Conservation (phyloP, 2,888 invertebrate genomes). For the Sminthurinus aureus region DNA sequence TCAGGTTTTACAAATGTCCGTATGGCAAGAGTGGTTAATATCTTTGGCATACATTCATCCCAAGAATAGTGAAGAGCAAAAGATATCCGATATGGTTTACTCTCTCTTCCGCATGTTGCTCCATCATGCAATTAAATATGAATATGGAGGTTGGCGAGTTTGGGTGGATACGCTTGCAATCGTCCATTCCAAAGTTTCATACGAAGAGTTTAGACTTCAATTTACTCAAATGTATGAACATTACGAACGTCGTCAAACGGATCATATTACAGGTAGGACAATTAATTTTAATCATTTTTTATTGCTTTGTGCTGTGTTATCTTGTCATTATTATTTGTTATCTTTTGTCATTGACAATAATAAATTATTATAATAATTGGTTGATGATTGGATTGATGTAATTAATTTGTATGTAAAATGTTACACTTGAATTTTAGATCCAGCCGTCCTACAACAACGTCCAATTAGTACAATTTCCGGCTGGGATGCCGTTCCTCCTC, state of each 20-base stretch:
- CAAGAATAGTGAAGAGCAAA: constrained; percentile 91
- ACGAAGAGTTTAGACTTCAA: constrained; percentile 97
- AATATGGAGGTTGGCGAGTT: constrained; percentile 99
- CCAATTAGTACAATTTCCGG: constrained; percentile 97
- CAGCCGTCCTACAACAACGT: constrained; percentile 87
- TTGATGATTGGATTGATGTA: neutral
- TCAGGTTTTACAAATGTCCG: constrained; percentile 90
- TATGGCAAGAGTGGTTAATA: constrained; percentile 99
- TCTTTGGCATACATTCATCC: constrained; percentile 99
- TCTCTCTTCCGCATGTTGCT: constrained; percentile 95
- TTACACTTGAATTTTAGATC: constrained; percentile 68
- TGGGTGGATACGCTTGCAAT: constrained; percentile 99
- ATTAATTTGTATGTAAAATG: neutral
- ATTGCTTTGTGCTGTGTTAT: too few species aligned
- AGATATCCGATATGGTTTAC: constrained; percentile 98
- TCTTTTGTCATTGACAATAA: too few species aligned
- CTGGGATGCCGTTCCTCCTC: constrained; percentile 73
- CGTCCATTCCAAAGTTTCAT: constrained; percentile 98
- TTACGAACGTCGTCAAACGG: constrained; percentile 91
- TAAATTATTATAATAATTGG: neutral
- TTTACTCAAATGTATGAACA: constrained; percentile 98
- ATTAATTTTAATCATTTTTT: too few species aligned
- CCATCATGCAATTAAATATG: constrained; percentile 98
- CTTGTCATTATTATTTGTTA: too few species aligned
- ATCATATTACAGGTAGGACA: constrained; percentile 77